Percentiles rank a stretch among this genome's conserved stretches.
Evolutionary conservation across 2,888 invertebrate species (phyloP).

Genomic region (Drosophila acutilabella): DNA sequence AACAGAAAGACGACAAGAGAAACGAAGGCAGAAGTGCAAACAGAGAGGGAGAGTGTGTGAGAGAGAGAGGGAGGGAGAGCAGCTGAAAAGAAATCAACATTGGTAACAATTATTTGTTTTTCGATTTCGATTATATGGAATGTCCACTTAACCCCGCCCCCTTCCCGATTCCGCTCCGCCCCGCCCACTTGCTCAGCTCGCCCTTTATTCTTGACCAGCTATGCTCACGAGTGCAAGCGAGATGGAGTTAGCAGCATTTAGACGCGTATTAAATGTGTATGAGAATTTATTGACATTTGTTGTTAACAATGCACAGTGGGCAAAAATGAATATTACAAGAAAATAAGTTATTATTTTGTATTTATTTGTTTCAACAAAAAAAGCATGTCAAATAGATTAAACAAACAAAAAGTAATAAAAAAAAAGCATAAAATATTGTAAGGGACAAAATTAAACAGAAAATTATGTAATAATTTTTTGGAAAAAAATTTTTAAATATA

Average conservation of each 20-base stretch:
- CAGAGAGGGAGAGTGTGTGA: neutral
- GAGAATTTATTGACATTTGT: conserved; percentile 30
- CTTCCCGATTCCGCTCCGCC: neutral
- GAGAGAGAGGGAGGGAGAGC: neutral
- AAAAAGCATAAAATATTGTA: too few species aligned
- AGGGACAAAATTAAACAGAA: too few species aligned
- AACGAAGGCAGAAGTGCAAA: neutral
- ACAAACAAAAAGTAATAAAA: too few species aligned
- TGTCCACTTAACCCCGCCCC: conserved; percentile 15
- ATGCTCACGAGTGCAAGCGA: neutral
- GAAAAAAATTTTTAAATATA: too few species aligned
- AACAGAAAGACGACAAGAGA: conserved; percentile 7
- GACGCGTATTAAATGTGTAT: conserved; percentile 14
- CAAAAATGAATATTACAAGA: too few species aligned
- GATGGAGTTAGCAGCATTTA: conserved; percentile 8
- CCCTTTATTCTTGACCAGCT: neutral
- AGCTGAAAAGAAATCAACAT: conserved; percentile 4
- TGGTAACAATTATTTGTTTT: conserved; percentile 50
- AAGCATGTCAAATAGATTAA: too few species aligned
- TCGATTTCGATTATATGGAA: conserved; percentile 57
- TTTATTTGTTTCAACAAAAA: too few species aligned
- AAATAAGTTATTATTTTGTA: too few species aligned
- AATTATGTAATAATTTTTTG: too few species aligned
- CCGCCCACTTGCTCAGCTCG: neutral
- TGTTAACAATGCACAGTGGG: conserved; percentile 18